Percentiles rank a stretch among this genome's conserved stretches.
phyloP scores from a whole-genome alignment of 2,888 invertebrate genomes.

The Geophilus truncorum region DNA sequence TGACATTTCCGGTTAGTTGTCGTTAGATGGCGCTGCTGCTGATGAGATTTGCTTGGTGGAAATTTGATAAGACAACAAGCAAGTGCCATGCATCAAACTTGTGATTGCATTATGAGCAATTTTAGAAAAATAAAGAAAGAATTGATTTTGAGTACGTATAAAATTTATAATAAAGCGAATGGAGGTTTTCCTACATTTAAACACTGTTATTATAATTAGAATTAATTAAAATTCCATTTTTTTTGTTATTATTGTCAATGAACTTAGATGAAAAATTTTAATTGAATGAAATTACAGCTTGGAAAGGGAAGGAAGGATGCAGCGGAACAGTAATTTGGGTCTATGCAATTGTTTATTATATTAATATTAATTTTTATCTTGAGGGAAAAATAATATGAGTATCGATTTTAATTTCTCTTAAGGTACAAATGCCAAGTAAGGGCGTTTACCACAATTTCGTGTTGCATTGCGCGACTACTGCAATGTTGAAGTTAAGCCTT shows the following conservation, averaged over 20 bases:
- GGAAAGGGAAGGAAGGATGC: neutral
- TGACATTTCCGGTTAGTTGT: slow-evolving; percentile 27
- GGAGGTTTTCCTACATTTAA: neutral
- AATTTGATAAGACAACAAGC: slow-evolving; percentile 3
- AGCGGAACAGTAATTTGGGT: too few species aligned
- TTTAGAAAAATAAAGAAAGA: neutral
- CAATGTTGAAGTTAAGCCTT: neutral
- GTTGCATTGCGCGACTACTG: neutral
- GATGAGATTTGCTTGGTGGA: slow-evolving; percentile 17
- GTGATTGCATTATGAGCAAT: slow-evolving; percentile 1
- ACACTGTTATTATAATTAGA: neutral
- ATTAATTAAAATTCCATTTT: neutral
- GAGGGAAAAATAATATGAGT: neutral
- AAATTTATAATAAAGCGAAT: neutral
- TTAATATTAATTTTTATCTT: neutral
- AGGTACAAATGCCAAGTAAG: neutral
- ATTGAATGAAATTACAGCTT: neutral
- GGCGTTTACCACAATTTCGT: neutral
- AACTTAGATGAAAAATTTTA: neutral
- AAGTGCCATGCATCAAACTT: slow-evolving; percentile 8
- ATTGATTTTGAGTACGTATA: neutral
- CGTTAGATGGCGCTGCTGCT: slow-evolving; percentile 3
- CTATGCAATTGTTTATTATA: neutral
- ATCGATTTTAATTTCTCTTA: neutral
- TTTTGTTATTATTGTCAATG: neutral